phyloP scores from a whole-genome alignment of 2,113 vertebrate genomes.

The Tragelaphus scriptus region DNA sequence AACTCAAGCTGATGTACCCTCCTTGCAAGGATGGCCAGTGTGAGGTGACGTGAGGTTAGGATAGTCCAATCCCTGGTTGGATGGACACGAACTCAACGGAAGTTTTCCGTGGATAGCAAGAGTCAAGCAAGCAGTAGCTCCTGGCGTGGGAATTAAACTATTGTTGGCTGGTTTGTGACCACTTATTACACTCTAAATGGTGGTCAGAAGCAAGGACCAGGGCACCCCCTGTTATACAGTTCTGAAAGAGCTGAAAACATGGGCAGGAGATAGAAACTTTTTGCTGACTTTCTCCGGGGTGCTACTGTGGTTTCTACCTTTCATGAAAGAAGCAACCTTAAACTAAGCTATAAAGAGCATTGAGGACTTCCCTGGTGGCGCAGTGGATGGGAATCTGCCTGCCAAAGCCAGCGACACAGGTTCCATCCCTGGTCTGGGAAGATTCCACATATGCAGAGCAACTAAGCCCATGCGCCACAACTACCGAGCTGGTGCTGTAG shows the following conservation, averaged over 20 bases:
- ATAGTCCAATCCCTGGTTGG: background rate
- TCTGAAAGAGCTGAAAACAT: background rate
- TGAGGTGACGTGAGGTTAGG: background rate
- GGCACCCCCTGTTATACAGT: background rate
- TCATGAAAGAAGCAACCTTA: background rate
- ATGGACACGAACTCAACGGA: background rate
- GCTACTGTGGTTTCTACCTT: background rate
- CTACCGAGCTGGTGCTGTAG: no score
- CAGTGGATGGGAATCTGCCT: background rate
- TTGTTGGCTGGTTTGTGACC: background rate
- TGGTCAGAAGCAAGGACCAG: background rate
- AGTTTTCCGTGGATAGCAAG: background rate
- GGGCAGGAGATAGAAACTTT: background rate
- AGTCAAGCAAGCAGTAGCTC: background rate
- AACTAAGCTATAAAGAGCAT: background rate
- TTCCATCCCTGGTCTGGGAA: background rate
- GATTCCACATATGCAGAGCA: background rate
- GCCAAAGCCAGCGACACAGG: rapidly evolving
- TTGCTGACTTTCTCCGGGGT: background rate
- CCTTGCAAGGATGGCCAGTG: background rate
- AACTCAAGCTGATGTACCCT: background rate
- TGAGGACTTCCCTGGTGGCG: background rate
- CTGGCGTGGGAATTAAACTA: background rate
- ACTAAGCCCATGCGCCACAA: background rate
- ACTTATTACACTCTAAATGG: background rate